A percentile compares a stretch with the other conserved stretches of the same genome.
phyloP scores from a whole-genome alignment of 2,888 invertebrate species.

The Clistopyga incitator region DNA sequence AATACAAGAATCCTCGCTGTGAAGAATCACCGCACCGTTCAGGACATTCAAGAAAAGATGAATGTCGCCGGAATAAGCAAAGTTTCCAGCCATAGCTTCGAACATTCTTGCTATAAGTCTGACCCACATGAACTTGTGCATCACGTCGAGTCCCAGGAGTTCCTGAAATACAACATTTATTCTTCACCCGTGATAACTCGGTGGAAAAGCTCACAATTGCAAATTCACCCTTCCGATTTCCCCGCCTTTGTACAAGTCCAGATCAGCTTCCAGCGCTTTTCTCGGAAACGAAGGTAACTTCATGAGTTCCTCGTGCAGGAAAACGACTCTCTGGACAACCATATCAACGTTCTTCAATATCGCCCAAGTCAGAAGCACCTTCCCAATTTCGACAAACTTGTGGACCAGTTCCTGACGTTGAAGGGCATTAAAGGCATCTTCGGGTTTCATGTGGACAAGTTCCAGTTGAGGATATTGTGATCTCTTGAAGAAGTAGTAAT shows the following conservation, averaged over 20 bases:
- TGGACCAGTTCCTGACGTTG: slow-evolving; percentile 95
- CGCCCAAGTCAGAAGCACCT: slow-evolving; percentile 96
- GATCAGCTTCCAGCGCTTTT: slow-evolving; percentile 98
- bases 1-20: slow-evolving; percentile 98
- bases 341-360: slow-evolving; percentile 96
- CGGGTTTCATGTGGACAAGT: slow-evolving; percentile 96
- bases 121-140: slow-evolving; percentile 99
- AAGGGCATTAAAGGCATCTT: slow-evolving; percentile 95
- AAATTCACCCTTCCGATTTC: slow-evolving; percentile 91
- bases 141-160: slow-evolving; percentile 95
- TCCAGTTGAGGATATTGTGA: slow-evolving; percentile 99
- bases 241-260: slow-evolving; percentile 95
- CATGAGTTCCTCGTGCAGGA: slow-evolving; percentile 99
- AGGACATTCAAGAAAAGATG: slow-evolving; percentile 98
- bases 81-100: slow-evolving; percentile 98
- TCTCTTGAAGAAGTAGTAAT: slow-evolving; percentile 93
- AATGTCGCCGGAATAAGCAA: slow-evolving; percentile 98
- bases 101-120: slow-evolving; percentile 98
- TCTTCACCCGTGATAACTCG: not conserved
- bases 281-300: slow-evolving; percentile 99
- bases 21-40: slow-evolving; percentile 97
- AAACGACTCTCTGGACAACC: slow-evolving; percentile 99
- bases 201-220: not conserved
- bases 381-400: slow-evolving; percentile 99
- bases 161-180: slow-evolving; percentile 85